phyloP scores from a whole-genome alignment of 2,797 vertebrate genomes.

The Muscicapa striata region DNA sequence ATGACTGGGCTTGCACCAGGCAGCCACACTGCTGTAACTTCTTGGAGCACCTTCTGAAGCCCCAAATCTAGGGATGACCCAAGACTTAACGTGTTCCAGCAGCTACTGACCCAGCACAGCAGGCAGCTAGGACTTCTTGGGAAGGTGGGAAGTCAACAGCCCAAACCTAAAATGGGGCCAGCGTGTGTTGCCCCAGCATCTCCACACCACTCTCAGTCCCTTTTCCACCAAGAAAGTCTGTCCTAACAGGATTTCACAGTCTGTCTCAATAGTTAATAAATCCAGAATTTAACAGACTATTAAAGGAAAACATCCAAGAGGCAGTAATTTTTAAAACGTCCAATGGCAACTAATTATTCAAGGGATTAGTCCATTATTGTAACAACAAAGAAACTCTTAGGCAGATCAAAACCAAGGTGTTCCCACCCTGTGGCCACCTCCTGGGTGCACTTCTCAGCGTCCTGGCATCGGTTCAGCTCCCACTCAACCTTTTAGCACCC shows the following conservation, averaged over 20 bases:
- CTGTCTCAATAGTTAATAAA: constrained; percentile 58
- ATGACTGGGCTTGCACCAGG: neutral
- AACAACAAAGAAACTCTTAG: constrained; percentile 45
- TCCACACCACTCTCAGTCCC: neutral
- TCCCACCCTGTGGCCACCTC: neutral
- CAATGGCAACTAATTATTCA: constrained; percentile 50
- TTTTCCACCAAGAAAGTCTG: neutral
- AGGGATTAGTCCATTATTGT: constrained; percentile 38
- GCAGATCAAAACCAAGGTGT: constrained; percentile 49
- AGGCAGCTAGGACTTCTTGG: neutral
- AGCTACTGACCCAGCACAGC: neutral
- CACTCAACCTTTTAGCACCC: neutral
- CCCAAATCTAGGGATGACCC: neutral
- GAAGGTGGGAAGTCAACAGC: neutral
- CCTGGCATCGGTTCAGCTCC: neutral
- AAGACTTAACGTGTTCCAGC: rapidly evolving
- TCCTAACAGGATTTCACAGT: constrained; percentile 46
- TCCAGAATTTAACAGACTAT: constrained; percentile 42
- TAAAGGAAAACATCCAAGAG: constrained; percentile 53
- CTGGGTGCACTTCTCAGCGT: neutral
- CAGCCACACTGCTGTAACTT: neutral
- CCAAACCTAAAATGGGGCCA: neutral
- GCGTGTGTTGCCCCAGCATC: neutral
- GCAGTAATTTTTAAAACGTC: constrained; percentile 32
- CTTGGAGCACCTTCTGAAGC: neutral